phyloP scores from a whole-genome alignment of 2,888 invertebrate genomes.

The Pomacea canaliculata region DNA sequence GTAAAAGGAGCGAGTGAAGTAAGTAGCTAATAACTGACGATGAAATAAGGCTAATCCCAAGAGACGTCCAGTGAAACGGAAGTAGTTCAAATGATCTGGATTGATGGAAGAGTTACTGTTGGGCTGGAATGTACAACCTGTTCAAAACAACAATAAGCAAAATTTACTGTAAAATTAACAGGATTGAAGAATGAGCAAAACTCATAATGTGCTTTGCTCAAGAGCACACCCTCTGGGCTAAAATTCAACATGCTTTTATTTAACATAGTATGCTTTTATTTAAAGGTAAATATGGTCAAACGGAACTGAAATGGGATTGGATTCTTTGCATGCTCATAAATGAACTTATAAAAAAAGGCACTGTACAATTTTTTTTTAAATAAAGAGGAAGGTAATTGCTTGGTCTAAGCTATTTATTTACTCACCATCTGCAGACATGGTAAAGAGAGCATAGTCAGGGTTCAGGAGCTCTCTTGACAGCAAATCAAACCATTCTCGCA shows the following conservation, averaged over 20 bases:
- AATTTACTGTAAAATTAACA: background rate
- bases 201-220: no score
- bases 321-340: no score
- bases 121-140: conserved; percentile 67
- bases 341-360: no score
- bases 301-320: no score
- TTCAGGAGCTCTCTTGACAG: conserved; percentile 66
- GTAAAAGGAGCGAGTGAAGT: conserved; percentile 68
- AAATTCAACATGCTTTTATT: no score
- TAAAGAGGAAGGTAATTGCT: background rate
- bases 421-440: conserved; percentile 66
- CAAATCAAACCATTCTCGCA: conserved; percentile 68
- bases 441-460: conserved; percentile 67
- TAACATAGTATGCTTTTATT: no score
- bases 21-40: conserved; percentile 61
- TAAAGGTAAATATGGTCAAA: no score
- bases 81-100: conserved; percentile 67
- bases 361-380: background rate
- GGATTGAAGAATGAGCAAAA: no score
- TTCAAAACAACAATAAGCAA: conserved; percentile 18
- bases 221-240: no score
- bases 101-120: conserved; percentile 67
- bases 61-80: conserved; percentile 64
- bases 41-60: conserved; percentile 67
- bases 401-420: background rate